Conservation (phyloP, 2,797 vertebrate genomes). For the Apogon hyalosoma region DNA sequence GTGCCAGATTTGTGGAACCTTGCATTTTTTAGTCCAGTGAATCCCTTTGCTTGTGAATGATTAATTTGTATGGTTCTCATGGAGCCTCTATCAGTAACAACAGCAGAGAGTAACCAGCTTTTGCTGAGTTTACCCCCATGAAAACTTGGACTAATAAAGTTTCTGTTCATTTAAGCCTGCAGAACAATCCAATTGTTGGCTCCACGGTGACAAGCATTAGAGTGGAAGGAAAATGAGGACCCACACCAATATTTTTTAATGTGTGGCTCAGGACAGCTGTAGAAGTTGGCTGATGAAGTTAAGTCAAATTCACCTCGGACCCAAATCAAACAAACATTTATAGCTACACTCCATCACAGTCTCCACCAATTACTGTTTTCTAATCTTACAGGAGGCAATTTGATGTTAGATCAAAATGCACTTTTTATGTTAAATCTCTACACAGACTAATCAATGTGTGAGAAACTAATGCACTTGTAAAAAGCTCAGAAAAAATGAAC, state of each 20-base stretch:
- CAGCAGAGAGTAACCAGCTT: slow-evolving; percentile 51
- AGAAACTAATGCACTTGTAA: not conserved
- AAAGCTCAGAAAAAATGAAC: not conserved
- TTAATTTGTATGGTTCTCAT: slow-evolving; percentile 55
- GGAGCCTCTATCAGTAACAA: slow-evolving; percentile 49
- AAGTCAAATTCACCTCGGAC: slow-evolving; percentile 51
- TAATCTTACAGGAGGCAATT: slow-evolving; percentile 9
- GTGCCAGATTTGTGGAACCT: slow-evolving; percentile 60
- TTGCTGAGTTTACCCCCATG: slow-evolving; percentile 58
- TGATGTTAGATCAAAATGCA: not conserved
- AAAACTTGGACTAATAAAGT: slow-evolving; percentile 66
- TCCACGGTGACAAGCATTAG: slow-evolving; percentile 51
- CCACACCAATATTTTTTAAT: slow-evolving; percentile 59
- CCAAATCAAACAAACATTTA: slow-evolving; percentile 42
- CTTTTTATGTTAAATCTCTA: slow-evolving; percentile 10
- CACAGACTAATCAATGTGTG: not conserved
- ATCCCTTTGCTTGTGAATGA: slow-evolving; percentile 51
- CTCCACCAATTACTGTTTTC: slow-evolving; percentile 14
- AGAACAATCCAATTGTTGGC: slow-evolving; percentile 67
- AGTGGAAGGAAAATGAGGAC: slow-evolving; percentile 48
- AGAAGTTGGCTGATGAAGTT: slow-evolving; percentile 47
- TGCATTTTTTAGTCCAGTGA: slow-evolving; percentile 38
- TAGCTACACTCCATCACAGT: slow-evolving; percentile 13
- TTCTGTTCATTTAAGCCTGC: slow-evolving; percentile 69
- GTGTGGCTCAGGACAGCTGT: slow-evolving; percentile 30